phyloP scores from a whole-genome alignment of 92 coral and sea anemone species.

The Montipora capitata region DNA sequence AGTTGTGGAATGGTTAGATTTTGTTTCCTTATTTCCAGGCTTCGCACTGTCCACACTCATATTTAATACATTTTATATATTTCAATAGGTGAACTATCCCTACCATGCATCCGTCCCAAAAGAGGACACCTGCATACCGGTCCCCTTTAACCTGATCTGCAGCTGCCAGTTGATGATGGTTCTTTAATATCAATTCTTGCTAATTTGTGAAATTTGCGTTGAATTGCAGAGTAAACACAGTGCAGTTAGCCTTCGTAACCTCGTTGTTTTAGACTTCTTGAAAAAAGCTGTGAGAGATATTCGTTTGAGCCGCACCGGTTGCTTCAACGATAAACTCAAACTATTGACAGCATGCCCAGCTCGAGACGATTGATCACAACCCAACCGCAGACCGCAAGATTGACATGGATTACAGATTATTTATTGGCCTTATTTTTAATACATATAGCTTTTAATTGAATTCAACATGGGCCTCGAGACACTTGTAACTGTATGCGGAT shows the following conservation, averaged over 20 bases:
- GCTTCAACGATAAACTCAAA: neutral
- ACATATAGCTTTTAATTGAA: too few relatives aligned
- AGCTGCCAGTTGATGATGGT: neutral
- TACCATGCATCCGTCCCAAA: too few relatives aligned
- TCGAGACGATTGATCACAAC: neutral
- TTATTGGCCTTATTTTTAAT: too few relatives aligned
- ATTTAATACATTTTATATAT: too few relatives aligned
- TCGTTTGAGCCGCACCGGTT: neutral
- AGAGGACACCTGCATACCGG: too few relatives aligned
- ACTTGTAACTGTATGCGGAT: too few relatives aligned
- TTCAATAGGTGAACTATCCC: too few relatives aligned
- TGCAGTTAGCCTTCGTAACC: slow-evolving; percentile 29
- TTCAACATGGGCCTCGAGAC: too few relatives aligned
- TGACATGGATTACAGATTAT: neutral
- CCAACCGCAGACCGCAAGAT: neutral
- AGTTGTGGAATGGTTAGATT: too few relatives aligned
- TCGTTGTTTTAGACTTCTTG: slow-evolving; percentile 10
- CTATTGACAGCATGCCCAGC: neutral
- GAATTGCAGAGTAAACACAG: neutral
- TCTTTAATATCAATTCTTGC: neutral
- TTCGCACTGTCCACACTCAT: too few relatives aligned
- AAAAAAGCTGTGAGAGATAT: neutral
- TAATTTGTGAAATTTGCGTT: neutral
- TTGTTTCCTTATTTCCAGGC: too few relatives aligned
- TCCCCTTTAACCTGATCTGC: too few relatives aligned